Evolutionary conservation across 2,797 vertebrate species (phyloP), one percentile per base, ranked within the genome.

Genomic region (Labeo calbasu): DNA sequence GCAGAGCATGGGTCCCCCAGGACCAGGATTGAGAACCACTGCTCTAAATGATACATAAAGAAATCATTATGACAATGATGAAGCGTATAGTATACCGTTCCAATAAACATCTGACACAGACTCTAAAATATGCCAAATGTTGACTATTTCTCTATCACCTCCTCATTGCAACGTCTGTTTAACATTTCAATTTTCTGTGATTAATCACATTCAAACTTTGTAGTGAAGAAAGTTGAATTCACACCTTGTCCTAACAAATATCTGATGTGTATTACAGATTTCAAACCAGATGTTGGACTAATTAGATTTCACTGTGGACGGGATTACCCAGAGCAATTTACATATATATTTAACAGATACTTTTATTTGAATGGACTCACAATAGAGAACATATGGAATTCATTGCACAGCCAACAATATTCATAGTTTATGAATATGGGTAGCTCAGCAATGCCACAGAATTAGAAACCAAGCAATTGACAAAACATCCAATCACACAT

Each of bases 391-490:
- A 73, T 10, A 23, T 12, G 48, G 9, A 75, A 53, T 75, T 36
- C 0, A 19, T 75, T 28, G 32, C 25, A 32, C 8, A 55, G 17
- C 17, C 19, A 53, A 32, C 28, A 36, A 73, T 73, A 32, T 21
- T 12, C 1, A 19, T 2, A 53, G 15, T 32, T 17, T 28, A 48
- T 9, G 15, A 53, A 73, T 32, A 73, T 13, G 51, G 71, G 25
- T 28, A 73, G 48, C 1, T 73, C 50, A 72, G 14, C 8, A 72
- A 51, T 19, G 25, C 23, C 46, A 75, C 50, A 55, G 7, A 51
- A 51, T 72, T 72, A 19, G 15, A 72, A 72, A 72, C 70, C 14
- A 51, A 25, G 46, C 40, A 71, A 23, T 15, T 69, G 36, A 69
- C 66, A 43, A 40, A 69, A n/a, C 1, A 2, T 69, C 5, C 11